A percentile compares a stretch with the other conserved stretches of the same genome.
phyloP scores from a whole-genome alignment of 2,797 vertebrate species.

The Hemitrygon akajei region DNA sequence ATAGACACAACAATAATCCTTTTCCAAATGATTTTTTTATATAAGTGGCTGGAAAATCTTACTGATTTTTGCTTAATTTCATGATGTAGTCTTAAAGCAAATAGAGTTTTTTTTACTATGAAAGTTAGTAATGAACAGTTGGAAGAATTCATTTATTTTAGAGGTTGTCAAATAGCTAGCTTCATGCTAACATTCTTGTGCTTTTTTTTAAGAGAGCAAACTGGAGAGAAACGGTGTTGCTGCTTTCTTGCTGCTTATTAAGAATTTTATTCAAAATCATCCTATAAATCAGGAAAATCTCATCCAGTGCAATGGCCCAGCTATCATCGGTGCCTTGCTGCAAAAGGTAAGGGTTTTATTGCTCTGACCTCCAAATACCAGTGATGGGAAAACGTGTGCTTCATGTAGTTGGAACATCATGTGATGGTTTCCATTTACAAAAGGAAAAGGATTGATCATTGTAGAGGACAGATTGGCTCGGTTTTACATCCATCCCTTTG shows the following conservation, averaged over 20 bases:
- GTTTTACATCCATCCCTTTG: background rate
- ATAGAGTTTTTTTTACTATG: background rate
- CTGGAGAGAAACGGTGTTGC: slow-evolving; percentile 84
- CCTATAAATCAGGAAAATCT: slow-evolving; percentile 86
- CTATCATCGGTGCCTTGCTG: slow-evolving; percentile 81
- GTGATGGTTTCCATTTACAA: background rate
- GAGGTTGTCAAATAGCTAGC: too few relatives aligned
- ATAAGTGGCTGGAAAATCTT: background rate
- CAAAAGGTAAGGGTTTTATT: slow-evolving; percentile 66
- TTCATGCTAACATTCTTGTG: background rate
- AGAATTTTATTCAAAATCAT: slow-evolving; percentile 79
- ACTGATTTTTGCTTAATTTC: background rate
- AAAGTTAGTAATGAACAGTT: background rate
- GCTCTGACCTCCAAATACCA: background rate
- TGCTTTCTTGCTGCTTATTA: slow-evolving; percentile 87
- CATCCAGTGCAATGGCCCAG: slow-evolving; percentile 81
- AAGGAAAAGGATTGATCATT: background rate
- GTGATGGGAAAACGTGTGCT: background rate
- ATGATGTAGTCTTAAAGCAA: background rate
- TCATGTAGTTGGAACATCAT: background rate
- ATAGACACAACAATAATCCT: background rate
- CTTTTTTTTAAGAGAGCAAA: slow-evolving; percentile 67
- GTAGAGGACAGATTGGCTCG: background rate
- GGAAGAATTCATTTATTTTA: background rate
- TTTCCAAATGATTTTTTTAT: background rate